phyloP scores from a whole-genome alignment of 2,888 invertebrate genomes.

The Torymus tubicola region DNA sequence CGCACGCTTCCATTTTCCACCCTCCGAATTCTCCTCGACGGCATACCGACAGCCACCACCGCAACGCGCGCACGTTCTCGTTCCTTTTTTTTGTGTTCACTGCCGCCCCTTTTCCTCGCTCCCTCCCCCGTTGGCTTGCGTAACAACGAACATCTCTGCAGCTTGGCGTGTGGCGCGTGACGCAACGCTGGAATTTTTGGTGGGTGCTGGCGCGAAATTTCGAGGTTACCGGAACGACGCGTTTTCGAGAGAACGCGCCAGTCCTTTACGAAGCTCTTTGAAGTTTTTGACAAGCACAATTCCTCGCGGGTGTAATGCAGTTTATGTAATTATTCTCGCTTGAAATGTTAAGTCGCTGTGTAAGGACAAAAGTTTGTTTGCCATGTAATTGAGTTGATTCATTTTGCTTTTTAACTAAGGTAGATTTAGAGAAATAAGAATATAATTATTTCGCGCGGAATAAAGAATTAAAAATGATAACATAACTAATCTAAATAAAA shows the following conservation, averaged over 20 bases:
- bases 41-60: slow-evolving; percentile 53
- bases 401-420: too few relatives aligned
- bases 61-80: slow-evolving; percentile 39
- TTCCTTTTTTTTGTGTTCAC: neutral
- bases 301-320: too few relatives aligned
- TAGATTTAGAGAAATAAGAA: too few relatives aligned
- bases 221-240: slow-evolving; percentile 29
- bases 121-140: slow-evolving; percentile 21
- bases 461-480: too few relatives aligned
- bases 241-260: neutral
- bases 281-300: too few relatives aligned
- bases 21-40: slow-evolving; percentile 33
- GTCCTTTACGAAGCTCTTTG: neutral
- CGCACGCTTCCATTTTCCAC: slow-evolving; percentile 36
- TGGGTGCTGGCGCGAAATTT: slow-evolving; percentile 5
- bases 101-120: slow-evolving; percentile 58
- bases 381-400: too few relatives aligned
- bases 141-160: slow-evolving; percentile 58
- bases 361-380: too few relatives aligned
- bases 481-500: too few relatives aligned
- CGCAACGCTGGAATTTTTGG: neutral
- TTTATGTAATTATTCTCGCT: too few relatives aligned
- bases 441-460: too few relatives aligned
- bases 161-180: neutral
- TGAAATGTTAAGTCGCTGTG: too few relatives aligned